Evolutionary conservation across 2,888 invertebrate species (phyloP), one percentile per base, ranked within the genome.

Genomic region (Macrophya alboannulata): DNA sequence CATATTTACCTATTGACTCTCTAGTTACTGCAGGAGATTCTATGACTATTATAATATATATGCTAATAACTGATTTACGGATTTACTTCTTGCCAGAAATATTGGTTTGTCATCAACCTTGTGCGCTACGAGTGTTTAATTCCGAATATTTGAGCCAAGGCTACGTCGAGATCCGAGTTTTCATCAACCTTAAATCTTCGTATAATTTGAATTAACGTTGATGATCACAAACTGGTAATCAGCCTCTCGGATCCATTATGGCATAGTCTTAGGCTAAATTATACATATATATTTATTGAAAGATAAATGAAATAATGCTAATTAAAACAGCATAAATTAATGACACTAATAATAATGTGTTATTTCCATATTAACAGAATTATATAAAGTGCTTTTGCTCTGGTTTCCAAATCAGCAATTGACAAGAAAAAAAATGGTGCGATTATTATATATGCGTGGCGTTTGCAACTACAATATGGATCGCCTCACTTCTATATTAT

Each of bases 21-120:
- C 83, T 83, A 83, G 40, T 83, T 45, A 83, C 48, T 65, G 83
- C 68, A 51, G 68, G 83, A 68, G n/a, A 62, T 62, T 81, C 37
- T 81, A 83, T 10, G 0, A 43, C 31, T 68, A 59, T 40, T 9
- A 81, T 68, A 65, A 25, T 8, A 17, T 43, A n/a, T 12, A n/a
- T 65, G 45, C 62, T 59, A 43, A 81, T 37, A 81, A 62, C 37
- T 59, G 59, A 81, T 81, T 81, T 81, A 62, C 81, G 59, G 81
- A 62, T 62, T 81, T 83, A 83, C 83, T 83, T 83, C 65, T 83
- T 83, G 83, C 83, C 83, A 83, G 83, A 83, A 83, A 83, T 71
- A 68, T 83, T 83, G 83, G 83, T 83, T 71, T 83, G 83, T 83
- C 83, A 83, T 83, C 83, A 68, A 83, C 83, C 83, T 83, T 83